Base-by-base conservation (phyloP, 2,888 invertebrate species). In the Sarcophaga variegata region DNA sequence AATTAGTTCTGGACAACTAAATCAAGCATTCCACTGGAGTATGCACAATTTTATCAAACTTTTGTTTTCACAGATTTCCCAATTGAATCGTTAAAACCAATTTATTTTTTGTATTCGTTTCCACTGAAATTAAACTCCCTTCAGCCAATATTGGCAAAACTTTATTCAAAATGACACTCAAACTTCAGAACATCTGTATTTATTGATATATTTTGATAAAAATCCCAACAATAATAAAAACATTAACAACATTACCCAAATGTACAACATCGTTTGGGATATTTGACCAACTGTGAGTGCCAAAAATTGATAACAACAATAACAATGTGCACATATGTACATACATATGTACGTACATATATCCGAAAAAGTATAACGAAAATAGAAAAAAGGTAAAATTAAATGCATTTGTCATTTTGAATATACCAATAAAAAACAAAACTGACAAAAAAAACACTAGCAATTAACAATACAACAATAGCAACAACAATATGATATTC, bases 221-320 rank as follows among this genome's bases (percentile, higher is more conserved):
- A 60, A 72, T 70, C 25, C 54, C 54, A 71, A 69, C 27, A 59
- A 49, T 47, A 37, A 71, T 27, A 11, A 49, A 49, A 69, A n/a
- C 20, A 74, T 62, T 62, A 74, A 45, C 20, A 37, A 63, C 27
- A 62, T 37, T 25, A 25, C 63, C 22, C 25, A 76, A 17, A 49
- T 49, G n/a, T 60, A 54, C 49, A 63, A 82, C 76, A 76, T 76
- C 64, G 64, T 63, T 81, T 82, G 70, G 64, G 76, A 70, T 70
- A 76, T 64, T 70, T 71, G 76, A 82, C 70, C 81, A 82, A 76
- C 76, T 82, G 76, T 71, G 75, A 62, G 67, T 59, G 70, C 70
- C 64, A 45, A 70, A 70, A 64, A 37, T 25, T 70, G 63, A 70
- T 63, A 69, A 72, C 27, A 67, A 22, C 27, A 70, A 66, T 14